phyloP scores from a whole-genome alignment of 2,888 invertebrate species.

The Tinea pellionella region DNA sequence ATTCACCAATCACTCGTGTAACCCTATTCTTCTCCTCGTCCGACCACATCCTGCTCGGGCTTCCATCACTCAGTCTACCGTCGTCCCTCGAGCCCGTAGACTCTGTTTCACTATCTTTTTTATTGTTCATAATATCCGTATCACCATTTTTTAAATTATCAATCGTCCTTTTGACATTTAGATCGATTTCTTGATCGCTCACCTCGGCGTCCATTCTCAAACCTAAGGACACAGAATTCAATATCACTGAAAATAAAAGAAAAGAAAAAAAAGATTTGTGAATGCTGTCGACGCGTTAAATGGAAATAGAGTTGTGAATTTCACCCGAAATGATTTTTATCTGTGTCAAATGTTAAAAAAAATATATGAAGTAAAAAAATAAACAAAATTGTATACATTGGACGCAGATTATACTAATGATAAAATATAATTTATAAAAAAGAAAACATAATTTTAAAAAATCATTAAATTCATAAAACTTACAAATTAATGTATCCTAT shows the following conservation, averaged over 20 bases:
- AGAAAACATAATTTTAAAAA: too few relatives aligned
- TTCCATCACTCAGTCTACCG: conserved; percentile 37
- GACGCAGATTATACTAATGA: neutral
- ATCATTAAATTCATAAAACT: too few relatives aligned
- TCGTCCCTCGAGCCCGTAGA: conserved; percentile 47
- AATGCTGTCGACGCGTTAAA: conserved; percentile 26
- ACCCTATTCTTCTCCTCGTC: conserved; percentile 58
- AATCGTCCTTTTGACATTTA: conserved; percentile 62
- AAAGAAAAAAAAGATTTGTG: conserved; percentile 36
- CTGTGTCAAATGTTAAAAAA: neutral
- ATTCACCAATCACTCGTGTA: conserved; percentile 79
- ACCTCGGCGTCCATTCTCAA: conserved; percentile 64
- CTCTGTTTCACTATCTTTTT: conserved; percentile 48
- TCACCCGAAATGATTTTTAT: neutral
- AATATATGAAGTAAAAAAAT: neutral
- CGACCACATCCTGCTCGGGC: conserved; percentile 48
- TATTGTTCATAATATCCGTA: conserved; percentile 61
- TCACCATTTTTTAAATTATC: conserved; percentile 65
- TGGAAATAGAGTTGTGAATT: conserved; percentile 5
- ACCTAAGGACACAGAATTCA: conserved; percentile 67
- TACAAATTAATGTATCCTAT: too few relatives aligned
- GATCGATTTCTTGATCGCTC: conserved; percentile 63
- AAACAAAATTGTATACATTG: neutral
- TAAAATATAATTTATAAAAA: neutral
- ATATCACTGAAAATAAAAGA: conserved; percentile 67